Conservation (phyloP, 2,888 invertebrate genomes). For the Drosophila fulvimacula region DNA sequence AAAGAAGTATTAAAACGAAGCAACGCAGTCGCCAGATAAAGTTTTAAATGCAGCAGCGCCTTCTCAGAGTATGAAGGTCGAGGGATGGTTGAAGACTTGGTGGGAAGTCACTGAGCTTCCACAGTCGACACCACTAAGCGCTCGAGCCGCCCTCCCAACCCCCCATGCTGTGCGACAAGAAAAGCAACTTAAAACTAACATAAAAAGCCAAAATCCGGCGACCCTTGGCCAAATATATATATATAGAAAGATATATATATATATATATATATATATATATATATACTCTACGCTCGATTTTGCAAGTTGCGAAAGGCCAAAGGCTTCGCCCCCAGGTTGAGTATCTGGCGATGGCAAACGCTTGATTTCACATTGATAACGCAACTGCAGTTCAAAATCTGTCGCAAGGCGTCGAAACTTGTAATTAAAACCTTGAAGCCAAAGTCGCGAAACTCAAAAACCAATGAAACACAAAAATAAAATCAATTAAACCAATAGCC, state of each 20-base stretch:
- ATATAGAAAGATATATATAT: not conserved
- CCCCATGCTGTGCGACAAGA: constrained; percentile 1
- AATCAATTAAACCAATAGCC: constrained; percentile 2
- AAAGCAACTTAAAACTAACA: constrained; percentile 72
- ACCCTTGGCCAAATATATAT: constrained; percentile 32
- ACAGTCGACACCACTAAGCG: not conserved
- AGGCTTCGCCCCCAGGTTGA: not conserved
- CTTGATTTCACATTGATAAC: constrained; percentile 57
- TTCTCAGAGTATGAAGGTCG: constrained; percentile 8
- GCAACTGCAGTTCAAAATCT: constrained; percentile 40
- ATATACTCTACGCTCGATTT: constrained; percentile 61
- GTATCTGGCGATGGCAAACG: constrained; percentile 16
- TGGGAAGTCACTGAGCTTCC: not conserved
- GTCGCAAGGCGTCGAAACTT: constrained; percentile 72
- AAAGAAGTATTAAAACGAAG: constrained; percentile 81
- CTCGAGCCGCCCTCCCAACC: not conserved
- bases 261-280: constrained; percentile 22
- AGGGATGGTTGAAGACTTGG: not conserved
- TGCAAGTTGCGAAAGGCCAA: constrained; percentile 25
- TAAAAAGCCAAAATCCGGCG: constrained; percentile 66
- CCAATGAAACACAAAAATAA: not conserved
- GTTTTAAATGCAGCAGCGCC: constrained; percentile 66
- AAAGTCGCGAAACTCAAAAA: constrained; percentile 48
- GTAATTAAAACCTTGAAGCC: constrained; percentile 75
- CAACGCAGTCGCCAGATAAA: constrained; percentile 66